Base-by-base conservation (phyloP, 1,140 invertebrate species). In the Dufourea novaeangliae region DNA sequence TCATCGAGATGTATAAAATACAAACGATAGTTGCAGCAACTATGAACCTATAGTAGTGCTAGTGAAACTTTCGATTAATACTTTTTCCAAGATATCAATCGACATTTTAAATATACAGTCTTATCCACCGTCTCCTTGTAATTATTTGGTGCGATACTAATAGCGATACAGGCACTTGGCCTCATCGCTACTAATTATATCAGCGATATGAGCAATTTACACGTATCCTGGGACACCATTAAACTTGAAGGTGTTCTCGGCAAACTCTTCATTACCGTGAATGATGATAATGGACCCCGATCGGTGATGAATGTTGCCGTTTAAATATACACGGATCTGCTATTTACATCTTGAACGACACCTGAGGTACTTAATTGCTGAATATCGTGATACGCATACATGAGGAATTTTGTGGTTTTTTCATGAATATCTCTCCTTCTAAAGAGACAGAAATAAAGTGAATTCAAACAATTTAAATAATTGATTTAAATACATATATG, bases 271-370 rank as follows among this genome's bases (percentile, higher is more conserved):
- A 37, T 50, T 72, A 72, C 34, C n/a, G 14, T 20, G n/a, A 0
- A 34, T 50, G 57, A 63, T 46, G 25, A 41, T 22, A 44, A 71
- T 44, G 37, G 59, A 1, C 3, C 20, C 4, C 4, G 39, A 46
- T 32, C 14, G 39, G 39, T 46, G 69, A 72, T 29, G 20, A 39
- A 57, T 37, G 20, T 27, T 20, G 34, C 67, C 34, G 66, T 37
- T 54, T 8, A n/a, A 17, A 50, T 50, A 17, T n/a, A 50, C 20
- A n/a, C 46, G 46, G 8, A n/a, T n/a, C n/a, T 7, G 20, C 46
- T 50, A n/a, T 50, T n/a, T n/a, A n/a, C 46, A n/a, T n/a, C 5
- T n/a, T 50, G 46, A 50, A 7, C 46, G 8, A 7, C 46, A 17
- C 46, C n/a, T 50, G 3, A 6, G 1, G 20, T 6, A 20, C 46